A percentile compares a stretch with the other conserved stretches of the same genome.
Evolutionary conservation across 2,888 invertebrate species (phyloP).

Genomic region (Pterobdella sp.): DNA sequence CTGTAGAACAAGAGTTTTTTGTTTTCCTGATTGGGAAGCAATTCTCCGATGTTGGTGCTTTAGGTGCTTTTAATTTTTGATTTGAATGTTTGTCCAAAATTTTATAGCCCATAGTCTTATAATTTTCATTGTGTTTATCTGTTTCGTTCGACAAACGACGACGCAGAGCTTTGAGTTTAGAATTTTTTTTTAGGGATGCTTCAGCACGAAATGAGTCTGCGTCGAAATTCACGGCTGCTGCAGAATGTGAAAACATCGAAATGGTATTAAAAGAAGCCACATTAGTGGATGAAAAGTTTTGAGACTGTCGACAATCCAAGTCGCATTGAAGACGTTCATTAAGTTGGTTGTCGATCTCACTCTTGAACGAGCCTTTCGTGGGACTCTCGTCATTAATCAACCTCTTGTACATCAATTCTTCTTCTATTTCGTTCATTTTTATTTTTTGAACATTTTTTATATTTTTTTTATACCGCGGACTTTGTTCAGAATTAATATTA

Average conservation of each 20-base stretch:
- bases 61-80: no score
- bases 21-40: no score
- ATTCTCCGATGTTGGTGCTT: no score
- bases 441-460: background rate
- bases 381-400: background rate
- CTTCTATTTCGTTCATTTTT: background rate
- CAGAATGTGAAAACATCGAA: no score
- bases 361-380: background rate
- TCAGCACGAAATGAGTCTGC: background rate
- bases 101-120: constrained; percentile 14
- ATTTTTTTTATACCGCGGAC: background rate
- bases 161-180: constrained; percentile 12
- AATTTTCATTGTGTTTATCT: constrained; percentile 6
- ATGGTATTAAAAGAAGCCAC: background rate
- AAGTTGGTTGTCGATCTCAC: constrained; percentile 2
- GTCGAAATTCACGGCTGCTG: background rate
- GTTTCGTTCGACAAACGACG: background rate
- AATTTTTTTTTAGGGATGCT: background rate
- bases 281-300: background rate
- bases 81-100: constrained; percentile 8
- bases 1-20: no score
- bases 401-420: background rate
- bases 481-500: no score
- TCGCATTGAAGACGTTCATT: constrained; percentile 1
- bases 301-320: background rate